Evolutionary conservation across 2,888 invertebrate species (phyloP).

Genomic region (Eristalis pertinax): DNA sequence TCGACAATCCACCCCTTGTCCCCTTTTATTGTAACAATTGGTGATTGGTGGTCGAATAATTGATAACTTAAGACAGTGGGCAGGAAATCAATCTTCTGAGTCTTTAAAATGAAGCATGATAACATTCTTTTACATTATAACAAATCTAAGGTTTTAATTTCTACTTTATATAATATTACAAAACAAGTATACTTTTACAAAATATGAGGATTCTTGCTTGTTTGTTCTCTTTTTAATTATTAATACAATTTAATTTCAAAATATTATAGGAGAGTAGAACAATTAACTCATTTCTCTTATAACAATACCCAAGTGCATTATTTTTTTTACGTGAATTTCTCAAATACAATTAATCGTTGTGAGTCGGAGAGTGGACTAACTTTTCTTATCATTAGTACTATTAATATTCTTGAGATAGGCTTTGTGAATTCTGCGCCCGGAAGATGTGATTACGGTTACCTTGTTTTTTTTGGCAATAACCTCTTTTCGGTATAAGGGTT

Average conservation of each 20-base stretch:
- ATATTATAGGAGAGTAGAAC: neutral
- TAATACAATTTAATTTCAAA: too few species aligned
- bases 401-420: neutral
- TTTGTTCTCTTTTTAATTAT: too few species aligned
- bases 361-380: neutral
- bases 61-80: too few species aligned
- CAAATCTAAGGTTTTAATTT: too few species aligned
- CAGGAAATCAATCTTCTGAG: too few species aligned
- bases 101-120: neutral
- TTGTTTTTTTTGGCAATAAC: neutral
- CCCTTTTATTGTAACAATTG: too few species aligned
- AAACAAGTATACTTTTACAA: neutral
- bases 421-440: neutral
- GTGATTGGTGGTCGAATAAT: too few species aligned
- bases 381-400: neutral
- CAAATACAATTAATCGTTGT: neutral
- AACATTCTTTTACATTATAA: too few species aligned
- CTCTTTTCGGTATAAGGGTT: neutral
- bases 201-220: too few species aligned
- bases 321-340: neutral
- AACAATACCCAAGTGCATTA: neutral
- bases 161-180: too few species aligned
- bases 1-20: too few species aligned
- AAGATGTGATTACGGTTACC: neutral
- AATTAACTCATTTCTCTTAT: conserved; percentile 6